Evolutionary conservation across 2,113 vertebrate species (phyloP).

Genomic region (Acanthochromis polyacanthus): DNA sequence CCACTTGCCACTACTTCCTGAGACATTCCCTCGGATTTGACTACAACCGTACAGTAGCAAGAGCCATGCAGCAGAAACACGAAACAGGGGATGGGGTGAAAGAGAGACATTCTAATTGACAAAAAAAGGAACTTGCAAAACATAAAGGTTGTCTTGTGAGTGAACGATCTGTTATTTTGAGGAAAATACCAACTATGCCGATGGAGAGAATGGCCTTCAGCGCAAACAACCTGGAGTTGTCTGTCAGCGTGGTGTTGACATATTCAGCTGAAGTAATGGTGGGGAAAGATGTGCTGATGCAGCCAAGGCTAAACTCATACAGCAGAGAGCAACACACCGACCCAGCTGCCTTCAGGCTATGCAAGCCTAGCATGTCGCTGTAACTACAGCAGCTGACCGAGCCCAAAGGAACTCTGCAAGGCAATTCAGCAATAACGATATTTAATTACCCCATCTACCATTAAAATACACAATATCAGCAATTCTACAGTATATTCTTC

Average conservation of each 20-base stretch:
- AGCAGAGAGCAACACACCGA: constrained; percentile 27
- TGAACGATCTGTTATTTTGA: constrained; percentile 40
- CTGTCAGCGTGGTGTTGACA: constrained; percentile 54
- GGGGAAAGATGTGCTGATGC: constrained; percentile 66
- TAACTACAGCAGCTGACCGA: constrained; percentile 34
- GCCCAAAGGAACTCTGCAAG: constrained; percentile 29
- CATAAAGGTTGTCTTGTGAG: constrained; percentile 27
- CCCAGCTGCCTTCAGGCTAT: constrained; percentile 43
- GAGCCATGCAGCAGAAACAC: not conserved
- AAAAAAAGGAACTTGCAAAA: constrained; percentile 35
- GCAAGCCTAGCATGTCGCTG: constrained; percentile 41
- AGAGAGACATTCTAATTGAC: constrained; percentile 38
- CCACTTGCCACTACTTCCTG: constrained; percentile 28
- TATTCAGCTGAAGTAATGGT: constrained; percentile 71
- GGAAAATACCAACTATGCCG: constrained; percentile 6
- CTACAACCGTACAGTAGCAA: not conserved
- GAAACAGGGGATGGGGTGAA: constrained; percentile 31
- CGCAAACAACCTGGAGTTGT: constrained; percentile 50
- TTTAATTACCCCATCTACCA: constrained; percentile 37
- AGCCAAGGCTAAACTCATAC: constrained; percentile 53
- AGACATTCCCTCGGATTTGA: constrained; percentile 40
- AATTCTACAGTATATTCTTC: not conserved
- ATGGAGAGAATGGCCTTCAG: constrained; percentile 22
- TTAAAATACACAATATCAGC: constrained; percentile 13
- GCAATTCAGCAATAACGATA: constrained; percentile 40